These are phyloP conservation scores for Chloebia gouldiae DNA, from an alignment of 2,113 vertebrate species.

Conservation along the genomic window DNA sequence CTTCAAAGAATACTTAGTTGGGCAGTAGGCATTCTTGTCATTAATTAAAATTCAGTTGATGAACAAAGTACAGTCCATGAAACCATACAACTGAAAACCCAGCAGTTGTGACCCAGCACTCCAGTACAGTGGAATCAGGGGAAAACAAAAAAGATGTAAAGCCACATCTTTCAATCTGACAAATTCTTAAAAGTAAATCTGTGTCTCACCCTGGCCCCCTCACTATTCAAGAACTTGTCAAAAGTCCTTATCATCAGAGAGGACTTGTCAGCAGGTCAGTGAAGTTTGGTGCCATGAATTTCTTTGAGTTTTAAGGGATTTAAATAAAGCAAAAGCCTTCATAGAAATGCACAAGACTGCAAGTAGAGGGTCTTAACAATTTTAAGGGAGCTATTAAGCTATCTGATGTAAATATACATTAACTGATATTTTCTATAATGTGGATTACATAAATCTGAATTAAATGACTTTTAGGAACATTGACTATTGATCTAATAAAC, in stretches of 20 bases:
- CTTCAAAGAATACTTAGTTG: conserved; percentile 42
- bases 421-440: conserved; percentile 28
- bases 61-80: background rate
- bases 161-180: background rate
- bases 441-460: conserved; percentile 53
- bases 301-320: background rate
- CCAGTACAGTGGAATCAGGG: background rate
- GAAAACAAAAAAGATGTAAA: background rate
- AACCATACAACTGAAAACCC: background rate
- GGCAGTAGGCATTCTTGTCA: conserved; percentile 19
- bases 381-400: background rate
- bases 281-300: conserved; percentile 5
- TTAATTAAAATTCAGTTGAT: conserved; percentile 18
- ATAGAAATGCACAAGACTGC: background rate
- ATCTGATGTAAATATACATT: conserved; percentile 41
- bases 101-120: background rate
- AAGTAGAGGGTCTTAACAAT: background rate
- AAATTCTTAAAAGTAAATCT: background rate
- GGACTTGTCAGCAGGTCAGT: background rate
- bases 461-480: conserved; percentile 62
- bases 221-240: background rate
- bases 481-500: conserved; percentile 68
- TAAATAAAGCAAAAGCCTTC: background rate
- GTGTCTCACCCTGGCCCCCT: background rate
- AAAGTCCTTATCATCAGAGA: background rate